Evolutionary conservation across 2,797 vertebrate genomes (phyloP).

Genomic region (Crocodylus rhombifer): DNA sequence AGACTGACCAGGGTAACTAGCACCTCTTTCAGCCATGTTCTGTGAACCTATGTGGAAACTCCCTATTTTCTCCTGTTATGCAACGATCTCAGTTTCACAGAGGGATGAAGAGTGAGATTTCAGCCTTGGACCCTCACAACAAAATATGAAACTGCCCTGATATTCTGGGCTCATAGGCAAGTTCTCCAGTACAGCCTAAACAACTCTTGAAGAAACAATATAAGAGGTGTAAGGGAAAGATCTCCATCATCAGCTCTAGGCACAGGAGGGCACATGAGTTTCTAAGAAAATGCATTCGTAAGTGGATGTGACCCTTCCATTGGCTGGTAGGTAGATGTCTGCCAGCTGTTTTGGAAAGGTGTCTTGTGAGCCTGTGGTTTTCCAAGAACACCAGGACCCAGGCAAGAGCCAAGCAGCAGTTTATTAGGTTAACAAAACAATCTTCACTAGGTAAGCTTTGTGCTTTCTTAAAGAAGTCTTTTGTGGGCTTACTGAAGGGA

Average conservation of each 20-base stretch:
- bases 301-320: rapidly evolving
- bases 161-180: background rate
- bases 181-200: background rate
- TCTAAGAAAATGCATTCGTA: background rate
- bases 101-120: background rate
- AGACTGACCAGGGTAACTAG: constrained; percentile 3
- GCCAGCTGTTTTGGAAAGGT: constrained; percentile 56
- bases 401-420: constrained; percentile 50
- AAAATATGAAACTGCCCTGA: background rate
- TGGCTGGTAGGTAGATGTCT: background rate
- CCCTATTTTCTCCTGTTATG: background rate
- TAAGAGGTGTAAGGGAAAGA: background rate
- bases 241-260: background rate
- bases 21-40: background rate
- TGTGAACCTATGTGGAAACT: background rate
- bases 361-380: background rate
- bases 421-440: constrained; percentile 67
- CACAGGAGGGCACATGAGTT: background rate
- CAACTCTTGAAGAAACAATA: background rate
- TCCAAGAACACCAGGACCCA: constrained; percentile 69
- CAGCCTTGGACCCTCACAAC: rapidly evolving
- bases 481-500: rapidly evolving
- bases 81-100: background rate
- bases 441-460: background rate
- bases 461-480: background rate